Evolutionary conservation across 2,797 vertebrate species (phyloP).

Genomic region (Echiichthys vipera): DNA sequence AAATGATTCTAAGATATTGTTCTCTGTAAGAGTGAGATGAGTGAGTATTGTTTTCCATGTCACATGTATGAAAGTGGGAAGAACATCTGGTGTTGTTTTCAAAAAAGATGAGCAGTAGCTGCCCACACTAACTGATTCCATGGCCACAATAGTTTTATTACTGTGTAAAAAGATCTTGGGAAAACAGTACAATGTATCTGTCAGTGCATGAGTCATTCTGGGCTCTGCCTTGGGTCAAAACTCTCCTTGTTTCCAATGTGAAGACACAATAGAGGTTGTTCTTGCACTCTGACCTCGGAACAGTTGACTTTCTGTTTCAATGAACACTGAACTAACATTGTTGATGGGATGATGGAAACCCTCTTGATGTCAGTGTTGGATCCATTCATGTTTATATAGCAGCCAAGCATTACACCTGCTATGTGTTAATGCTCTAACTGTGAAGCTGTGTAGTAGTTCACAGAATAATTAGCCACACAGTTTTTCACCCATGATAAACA

Average conservation of each 20-base stretch:
- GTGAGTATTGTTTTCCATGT: conserved; percentile 8
- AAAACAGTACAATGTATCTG: conserved; percentile 73
- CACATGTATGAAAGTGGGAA: conserved; percentile 40
- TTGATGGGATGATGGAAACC: conserved; percentile 70
- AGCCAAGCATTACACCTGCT: conserved; percentile 43
- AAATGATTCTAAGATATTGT: background rate
- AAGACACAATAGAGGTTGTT: conserved; percentile 78
- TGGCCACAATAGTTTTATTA: conserved; percentile 59
- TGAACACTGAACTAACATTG: conserved; percentile 71
- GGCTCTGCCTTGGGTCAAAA: conserved; percentile 64
- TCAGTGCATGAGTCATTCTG: conserved; percentile 78
- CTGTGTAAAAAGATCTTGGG: conserved; percentile 53
- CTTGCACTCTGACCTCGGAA: conserved; percentile 70
- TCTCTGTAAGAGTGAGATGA: background rate
- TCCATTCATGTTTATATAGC: conserved; percentile 62
- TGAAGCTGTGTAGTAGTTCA: background rate
- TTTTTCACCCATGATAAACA: background rate
- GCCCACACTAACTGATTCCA: conserved; percentile 57
- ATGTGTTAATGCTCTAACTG: conserved; percentile 23
- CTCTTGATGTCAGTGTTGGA: conserved; percentile 74
- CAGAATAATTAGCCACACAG: background rate
- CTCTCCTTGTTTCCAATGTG: conserved; percentile 77
- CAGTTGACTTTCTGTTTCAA: conserved; percentile 72
- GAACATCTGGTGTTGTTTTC: conserved; percentile 68
- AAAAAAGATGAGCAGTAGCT: conserved; percentile 41